Conservation (phyloP, 1,140 invertebrate genomes). For the Drosophila bifasciata region DNA sequence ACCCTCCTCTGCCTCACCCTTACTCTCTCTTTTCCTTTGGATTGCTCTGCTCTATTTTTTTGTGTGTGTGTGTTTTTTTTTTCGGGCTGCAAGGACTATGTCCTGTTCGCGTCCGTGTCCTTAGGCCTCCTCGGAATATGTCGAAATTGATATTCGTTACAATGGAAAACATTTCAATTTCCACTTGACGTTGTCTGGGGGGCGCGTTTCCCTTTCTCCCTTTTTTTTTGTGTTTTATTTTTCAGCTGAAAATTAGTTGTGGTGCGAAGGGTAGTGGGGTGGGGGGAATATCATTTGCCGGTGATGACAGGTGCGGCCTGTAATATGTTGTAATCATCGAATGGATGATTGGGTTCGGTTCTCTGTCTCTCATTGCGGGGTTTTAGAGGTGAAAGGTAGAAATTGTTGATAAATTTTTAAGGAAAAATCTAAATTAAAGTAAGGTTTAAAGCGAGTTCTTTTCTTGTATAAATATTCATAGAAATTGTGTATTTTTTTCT, state of each 20-base stretch:
- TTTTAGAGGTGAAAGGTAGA: neutral
- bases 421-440: no score
- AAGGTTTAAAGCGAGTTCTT: no score
- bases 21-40: conserved; percentile 43
- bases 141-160: conserved; percentile 78
- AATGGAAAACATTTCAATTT: conserved; percentile 78
- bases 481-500: no score
- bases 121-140: conserved; percentile 51
- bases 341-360: conserved; percentile 16
- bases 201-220: conserved; percentile 38
- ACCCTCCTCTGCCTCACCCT: neutral
- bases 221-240: conserved; percentile 28
- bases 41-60: conserved; percentile 11
- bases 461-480: no score
- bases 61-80: conserved; percentile 46
- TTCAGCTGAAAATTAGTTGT: conserved; percentile 34
- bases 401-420: neutral
- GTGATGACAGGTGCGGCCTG: conserved; percentile 65
- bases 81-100: conserved; percentile 3
- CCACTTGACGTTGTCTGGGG: conserved; percentile 63
- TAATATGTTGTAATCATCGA: conserved; percentile 39
- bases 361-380: conserved; percentile 20
- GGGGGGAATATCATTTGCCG: conserved; percentile 14
- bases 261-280: conserved; percentile 11
- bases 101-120: conserved; percentile 17